phyloP scores from a whole-genome alignment of 2,797 vertebrate species.

The Diceros bicornis region DNA sequence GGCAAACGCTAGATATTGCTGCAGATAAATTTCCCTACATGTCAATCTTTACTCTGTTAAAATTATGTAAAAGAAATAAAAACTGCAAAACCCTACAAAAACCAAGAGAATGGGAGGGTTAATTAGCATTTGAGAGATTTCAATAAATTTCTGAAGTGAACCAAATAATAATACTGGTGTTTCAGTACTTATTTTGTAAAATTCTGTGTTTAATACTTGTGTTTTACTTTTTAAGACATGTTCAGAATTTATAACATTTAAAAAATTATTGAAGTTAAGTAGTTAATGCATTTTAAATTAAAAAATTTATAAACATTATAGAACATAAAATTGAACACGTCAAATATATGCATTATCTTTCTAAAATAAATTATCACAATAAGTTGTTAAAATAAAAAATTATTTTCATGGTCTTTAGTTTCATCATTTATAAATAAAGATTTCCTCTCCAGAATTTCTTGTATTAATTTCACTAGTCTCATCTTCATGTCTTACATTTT shows the following conservation, averaged over 20 bases:
- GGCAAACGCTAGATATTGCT: neutral
- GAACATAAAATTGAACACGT: neutral
- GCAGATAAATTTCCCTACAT: neutral
- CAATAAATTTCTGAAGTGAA: neutral
- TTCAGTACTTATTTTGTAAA: conserved; percentile 38
- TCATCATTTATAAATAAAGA: neutral
- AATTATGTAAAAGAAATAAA: neutral
- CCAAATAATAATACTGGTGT: neutral
- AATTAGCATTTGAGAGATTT: neutral
- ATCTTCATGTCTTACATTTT: neutral
- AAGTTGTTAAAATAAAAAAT: neutral
- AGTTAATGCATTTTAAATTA: neutral
- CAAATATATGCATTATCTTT: conserved; percentile 22
- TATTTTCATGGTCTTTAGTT: neutral
- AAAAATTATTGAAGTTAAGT: conserved; percentile 29
- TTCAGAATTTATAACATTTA: neutral
- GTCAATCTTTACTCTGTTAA: neutral
- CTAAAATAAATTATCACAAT: conserved; percentile 34
- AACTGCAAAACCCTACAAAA: neutral
- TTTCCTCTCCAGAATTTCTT: neutral
- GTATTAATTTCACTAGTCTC: neutral
- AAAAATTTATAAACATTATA: neutral
- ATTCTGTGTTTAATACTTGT: neutral
- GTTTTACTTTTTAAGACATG: neutral
- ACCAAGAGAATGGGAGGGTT: neutral